Evolutionary conservation across 2,888 invertebrate genomes (phyloP).

Genomic region (Dascillus cervinus): DNA sequence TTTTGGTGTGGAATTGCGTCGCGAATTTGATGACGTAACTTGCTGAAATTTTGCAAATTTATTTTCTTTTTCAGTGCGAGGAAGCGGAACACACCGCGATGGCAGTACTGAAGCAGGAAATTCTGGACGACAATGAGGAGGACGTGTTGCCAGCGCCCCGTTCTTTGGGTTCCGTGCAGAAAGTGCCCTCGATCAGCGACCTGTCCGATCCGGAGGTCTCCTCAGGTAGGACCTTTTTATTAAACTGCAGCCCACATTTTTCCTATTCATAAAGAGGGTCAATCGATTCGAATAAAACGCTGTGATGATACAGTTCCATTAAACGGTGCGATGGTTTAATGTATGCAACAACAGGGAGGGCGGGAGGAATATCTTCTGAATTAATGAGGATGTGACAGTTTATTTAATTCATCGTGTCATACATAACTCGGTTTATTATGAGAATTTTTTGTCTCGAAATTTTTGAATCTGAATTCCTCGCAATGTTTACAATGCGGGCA

Average conservation of each 20-base stretch:
- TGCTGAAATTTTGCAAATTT: too few relatives aligned
- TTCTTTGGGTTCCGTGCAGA: conserved; percentile 59
- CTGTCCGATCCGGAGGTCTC: conserved; percentile 86
- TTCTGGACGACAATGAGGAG: conserved; percentile 54
- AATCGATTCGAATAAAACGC: conserved; percentile 11
- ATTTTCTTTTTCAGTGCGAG: conserved; percentile 33
- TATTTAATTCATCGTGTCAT: conserved; percentile 24
- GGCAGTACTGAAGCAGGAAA: conserved; percentile 49
- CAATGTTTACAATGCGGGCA: too few relatives aligned
- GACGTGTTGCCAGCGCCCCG: conserved; percentile 48
- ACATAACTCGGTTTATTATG: too few relatives aligned
- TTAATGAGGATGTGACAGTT: conserved; percentile 32
- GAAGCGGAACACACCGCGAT: conserved; percentile 32
- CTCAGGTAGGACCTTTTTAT: conserved; percentile 67
- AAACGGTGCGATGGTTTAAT: conserved; percentile 6
- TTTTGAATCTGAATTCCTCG: too few relatives aligned
- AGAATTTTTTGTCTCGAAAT: too few relatives aligned
- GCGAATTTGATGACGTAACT: too few relatives aligned
- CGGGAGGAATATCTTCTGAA: too few relatives aligned
- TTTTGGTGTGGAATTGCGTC: too few relatives aligned
- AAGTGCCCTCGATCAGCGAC: conserved; percentile 86
- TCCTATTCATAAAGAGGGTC: conserved; percentile 4
- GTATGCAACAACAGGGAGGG: too few relatives aligned
- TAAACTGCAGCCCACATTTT: too few relatives aligned
- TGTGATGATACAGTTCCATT: conserved; percentile 15